Evolutionary conservation across 2,888 invertebrate genomes (phyloP), one percentile per base, ranked within the genome.

Genomic region (Netelia inedita): DNA sequence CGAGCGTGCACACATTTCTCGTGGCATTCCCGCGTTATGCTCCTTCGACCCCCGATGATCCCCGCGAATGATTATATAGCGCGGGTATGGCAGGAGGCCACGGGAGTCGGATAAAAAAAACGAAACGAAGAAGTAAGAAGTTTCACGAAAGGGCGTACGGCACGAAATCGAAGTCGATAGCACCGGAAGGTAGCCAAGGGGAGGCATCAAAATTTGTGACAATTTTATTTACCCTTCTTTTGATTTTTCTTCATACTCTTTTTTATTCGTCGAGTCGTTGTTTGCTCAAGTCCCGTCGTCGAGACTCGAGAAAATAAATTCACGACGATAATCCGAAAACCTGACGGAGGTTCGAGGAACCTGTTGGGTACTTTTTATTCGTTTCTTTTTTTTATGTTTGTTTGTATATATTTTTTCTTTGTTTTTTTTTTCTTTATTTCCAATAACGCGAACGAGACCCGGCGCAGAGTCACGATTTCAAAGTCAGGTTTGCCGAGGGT

Each of bases 11-110:
- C 68, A 19, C 66, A 28, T 28, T 61, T 35, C 41, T 61, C 88
- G 14, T 86, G 85, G 87, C 89, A 90, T 91, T 91, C 90, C 87
- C 91, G 91, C 90, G 89, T 89, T 90, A 89, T 90, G 89, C 89
- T 88, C 87, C 88, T 35, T 86, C 91, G 88, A 90, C 35, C 68
- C 87, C 89, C 81, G 88, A 86, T 88, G 90, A 91, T 91, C 88
- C 87, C 88, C 86, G 85, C 88, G 88, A 87, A 89, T 88, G 89
- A 91, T 91, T 90, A 89, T 87, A 89, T 87, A 84, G 87, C 80
- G 73, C 19, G 16, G 63, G 72, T 43, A 69, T 41, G 61, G 21
- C 61, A 69, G 50, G 21, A 61, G 82, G 53, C 80, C 80, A 80
- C 61, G 57, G 69, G 68, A 80, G 75, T 80, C 69, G 35, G 21